Evolutionary conservation across 1,140 invertebrate genomes (phyloP).

Genomic region (Caerostris extrusa): DNA sequence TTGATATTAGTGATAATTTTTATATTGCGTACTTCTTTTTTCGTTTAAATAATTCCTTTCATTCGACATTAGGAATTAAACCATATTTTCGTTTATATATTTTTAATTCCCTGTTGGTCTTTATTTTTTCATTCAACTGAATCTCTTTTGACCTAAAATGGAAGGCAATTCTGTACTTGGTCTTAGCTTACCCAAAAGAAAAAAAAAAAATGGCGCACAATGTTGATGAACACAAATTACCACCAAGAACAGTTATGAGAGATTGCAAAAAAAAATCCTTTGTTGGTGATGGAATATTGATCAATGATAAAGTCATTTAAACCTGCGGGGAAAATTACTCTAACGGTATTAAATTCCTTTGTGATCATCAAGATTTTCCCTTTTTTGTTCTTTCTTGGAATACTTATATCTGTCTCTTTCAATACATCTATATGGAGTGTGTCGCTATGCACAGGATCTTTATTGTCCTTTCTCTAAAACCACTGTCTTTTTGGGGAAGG

Average conservation of each 20-base stretch:
- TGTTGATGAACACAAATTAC: constrained; percentile 32
- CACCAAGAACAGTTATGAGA: constrained; percentile 33
- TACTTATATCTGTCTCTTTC: no score
- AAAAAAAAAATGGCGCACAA: background rate
- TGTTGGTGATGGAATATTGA: constrained; percentile 89
- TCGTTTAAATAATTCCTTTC: no score
- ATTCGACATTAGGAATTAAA: no score
- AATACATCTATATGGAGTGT: no score
- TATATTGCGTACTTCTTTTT: no score
- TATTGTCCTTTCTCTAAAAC: no score
- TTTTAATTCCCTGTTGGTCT: no score
- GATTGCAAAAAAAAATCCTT: constrained; percentile 10
- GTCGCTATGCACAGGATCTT: no score
- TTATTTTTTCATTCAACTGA: background rate
- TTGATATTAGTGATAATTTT: no score
- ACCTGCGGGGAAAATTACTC: constrained; percentile 83
- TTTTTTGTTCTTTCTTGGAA: background rate
- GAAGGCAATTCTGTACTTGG: background rate
- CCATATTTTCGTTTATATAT: no score
- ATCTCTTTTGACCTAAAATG: background rate
- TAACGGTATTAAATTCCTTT: constrained; percentile 68
- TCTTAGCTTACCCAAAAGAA: background rate
- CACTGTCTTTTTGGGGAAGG: no score
- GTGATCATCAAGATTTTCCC: background rate
- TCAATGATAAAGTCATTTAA: constrained; percentile 96